phyloP scores from a whole-genome alignment of 2,113 vertebrate genomes.

The Egretta garzetta region DNA sequence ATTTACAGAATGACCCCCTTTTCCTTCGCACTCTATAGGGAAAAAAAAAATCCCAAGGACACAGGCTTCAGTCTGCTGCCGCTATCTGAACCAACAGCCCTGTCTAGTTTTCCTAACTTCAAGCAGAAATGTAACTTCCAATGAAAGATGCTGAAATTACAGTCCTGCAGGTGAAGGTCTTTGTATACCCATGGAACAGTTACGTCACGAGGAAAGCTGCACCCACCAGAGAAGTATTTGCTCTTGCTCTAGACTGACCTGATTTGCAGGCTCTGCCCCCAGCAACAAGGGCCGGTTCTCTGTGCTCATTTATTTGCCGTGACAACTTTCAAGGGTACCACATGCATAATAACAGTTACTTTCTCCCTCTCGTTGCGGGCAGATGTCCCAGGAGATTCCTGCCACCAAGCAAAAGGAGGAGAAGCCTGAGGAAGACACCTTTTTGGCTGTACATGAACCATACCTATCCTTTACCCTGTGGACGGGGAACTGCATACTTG shows the following conservation, averaged over 20 bases:
- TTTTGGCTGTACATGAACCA: background rate
- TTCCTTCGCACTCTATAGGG: background rate
- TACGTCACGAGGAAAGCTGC: background rate
- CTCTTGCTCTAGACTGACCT: background rate
- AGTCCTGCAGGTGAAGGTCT: background rate
- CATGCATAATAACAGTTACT: background rate
- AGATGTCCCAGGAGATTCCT: background rate
- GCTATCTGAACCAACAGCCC: background rate
- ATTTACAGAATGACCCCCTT: background rate
- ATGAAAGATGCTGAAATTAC: background rate
- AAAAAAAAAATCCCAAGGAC: background rate
- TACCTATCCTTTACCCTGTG: background rate
- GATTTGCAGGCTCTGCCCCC: background rate
- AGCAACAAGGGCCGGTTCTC: background rate
- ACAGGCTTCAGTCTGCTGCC: rapidly evolving
- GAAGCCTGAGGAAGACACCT: background rate
- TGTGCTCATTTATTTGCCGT: background rate
- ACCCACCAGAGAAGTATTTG: background rate
- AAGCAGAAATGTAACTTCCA: background rate
- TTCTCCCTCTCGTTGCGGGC: background rate
- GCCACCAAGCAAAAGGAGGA: background rate
- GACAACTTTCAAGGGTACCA: background rate
- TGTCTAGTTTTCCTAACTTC: background rate
- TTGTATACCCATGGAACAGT: background rate
- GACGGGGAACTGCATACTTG: background rate